phyloP scores from a whole-genome alignment of 2,888 invertebrate genomes.

The Scaeva pyrastri region DNA sequence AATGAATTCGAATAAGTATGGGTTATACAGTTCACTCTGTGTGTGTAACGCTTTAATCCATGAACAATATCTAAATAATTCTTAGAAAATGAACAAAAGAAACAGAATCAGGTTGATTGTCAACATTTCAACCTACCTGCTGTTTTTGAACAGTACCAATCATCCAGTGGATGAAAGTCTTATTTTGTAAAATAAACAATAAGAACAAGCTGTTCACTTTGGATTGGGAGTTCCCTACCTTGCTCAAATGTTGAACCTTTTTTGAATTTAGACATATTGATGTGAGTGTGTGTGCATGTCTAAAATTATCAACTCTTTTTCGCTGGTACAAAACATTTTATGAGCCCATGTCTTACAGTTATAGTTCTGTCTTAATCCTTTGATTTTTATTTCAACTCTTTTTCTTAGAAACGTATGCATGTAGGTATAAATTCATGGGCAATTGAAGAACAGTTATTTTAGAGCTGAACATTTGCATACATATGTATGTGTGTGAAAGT shows the following conservation, averaged over 20 bases:
- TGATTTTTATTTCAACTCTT: neutral
- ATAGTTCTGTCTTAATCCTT: neutral
- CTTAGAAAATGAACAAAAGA: constrained; percentile 24
- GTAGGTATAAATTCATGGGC: no score
- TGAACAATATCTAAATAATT: constrained; percentile 24
- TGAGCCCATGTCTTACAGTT: constrained; percentile 9
- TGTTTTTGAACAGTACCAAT: neutral
- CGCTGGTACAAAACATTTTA: constrained; percentile 56
- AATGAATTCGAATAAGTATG: neutral
- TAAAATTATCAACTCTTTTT: constrained; percentile 64
- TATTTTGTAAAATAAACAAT: neutral
- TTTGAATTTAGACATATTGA: no score
- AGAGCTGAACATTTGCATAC: no score
- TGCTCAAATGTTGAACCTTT: neutral
- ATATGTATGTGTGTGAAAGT: no score
- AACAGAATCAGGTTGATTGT: constrained; percentile 16
- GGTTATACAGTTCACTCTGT: neutral
- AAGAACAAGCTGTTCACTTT: neutral
- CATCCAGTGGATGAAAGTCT: neutral
- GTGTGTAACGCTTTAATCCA: constrained; percentile 12
- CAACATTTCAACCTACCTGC: constrained; percentile 29
- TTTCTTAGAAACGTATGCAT: no score
- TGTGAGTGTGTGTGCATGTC: no score
- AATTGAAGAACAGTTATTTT: no score
- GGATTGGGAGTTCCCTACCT: neutral